Conservation (phyloP, 2,888 invertebrate species). For the Tiphia femorata region DNA sequence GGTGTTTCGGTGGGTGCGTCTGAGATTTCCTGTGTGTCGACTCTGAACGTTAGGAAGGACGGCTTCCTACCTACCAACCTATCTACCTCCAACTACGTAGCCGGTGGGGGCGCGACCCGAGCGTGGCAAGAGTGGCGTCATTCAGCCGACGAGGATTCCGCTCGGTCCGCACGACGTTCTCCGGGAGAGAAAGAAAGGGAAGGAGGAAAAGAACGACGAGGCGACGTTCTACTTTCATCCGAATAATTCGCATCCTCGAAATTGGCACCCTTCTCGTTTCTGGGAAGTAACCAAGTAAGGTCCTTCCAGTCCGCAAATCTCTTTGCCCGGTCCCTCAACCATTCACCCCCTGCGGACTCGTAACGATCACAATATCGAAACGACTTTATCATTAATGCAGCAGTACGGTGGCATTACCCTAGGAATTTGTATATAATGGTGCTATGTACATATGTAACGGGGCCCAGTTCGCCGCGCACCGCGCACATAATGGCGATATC, state of each 20-base stretch:
- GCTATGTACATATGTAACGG: constrained; percentile 64
- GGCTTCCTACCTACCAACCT: constrained; percentile 50
- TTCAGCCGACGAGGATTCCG: no score
- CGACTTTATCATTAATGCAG: constrained; percentile 59
- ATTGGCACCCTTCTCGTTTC: no score
- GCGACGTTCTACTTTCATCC: no score
- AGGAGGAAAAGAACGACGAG: no score
- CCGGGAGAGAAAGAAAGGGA: no score
- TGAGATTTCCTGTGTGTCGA: constrained; percentile 66
- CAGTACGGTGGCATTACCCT: constrained; percentile 58
- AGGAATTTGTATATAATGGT: constrained; percentile 67
- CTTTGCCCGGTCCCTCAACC: not conserved
- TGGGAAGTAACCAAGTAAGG: no score
- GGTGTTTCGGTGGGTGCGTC: constrained; percentile 68
- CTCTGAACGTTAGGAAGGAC: constrained; percentile 58
- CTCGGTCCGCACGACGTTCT: no score
- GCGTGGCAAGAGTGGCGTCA: constrained; percentile 36
- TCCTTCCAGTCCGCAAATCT: not conserved
- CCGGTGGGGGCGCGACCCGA: constrained; percentile 23
- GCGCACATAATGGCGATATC: constrained; percentile 62
- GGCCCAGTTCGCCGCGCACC: no score
- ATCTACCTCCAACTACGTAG: no score
- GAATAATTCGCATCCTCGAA: no score
- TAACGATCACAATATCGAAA: constrained; percentile 41
- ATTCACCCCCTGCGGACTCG: constrained; percentile 6